phyloP scores from a whole-genome alignment of 53 echinoderm and acorn worm species.

The Temnopleurus reevesii region DNA sequence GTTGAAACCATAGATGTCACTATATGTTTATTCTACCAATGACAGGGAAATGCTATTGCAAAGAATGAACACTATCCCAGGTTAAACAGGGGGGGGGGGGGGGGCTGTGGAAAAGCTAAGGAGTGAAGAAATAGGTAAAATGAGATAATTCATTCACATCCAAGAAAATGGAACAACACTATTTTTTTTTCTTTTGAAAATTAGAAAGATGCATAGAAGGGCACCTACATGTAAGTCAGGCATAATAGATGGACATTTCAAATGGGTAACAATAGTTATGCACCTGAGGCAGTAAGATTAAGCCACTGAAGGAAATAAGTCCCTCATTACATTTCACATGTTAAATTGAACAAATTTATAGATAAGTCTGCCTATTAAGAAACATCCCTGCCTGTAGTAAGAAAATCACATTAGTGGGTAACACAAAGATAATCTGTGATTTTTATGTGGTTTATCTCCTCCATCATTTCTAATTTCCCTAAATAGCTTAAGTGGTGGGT shows the following conservation, averaged over 20 bases:
- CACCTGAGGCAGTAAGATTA: no score
- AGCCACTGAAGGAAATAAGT: no score
- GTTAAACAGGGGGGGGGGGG: not conserved
- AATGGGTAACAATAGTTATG: no score
- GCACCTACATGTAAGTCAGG: no score
- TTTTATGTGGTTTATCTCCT: constrained; percentile 35
- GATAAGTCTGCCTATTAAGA: not conserved
- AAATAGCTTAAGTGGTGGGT: constrained; percentile 5
- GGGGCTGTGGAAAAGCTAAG: not conserved
- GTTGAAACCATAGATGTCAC: constrained; percentile 19
- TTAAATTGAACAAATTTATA: no score
- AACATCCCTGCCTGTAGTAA: not conserved
- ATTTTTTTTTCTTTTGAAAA: no score
- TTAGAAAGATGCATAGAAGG: no score
- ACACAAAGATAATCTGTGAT: constrained; percentile 12
- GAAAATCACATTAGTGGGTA: constrained; percentile 40
- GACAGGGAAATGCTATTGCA: not conserved
- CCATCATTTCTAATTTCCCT: constrained; percentile 44
- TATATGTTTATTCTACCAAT: constrained; percentile 17
- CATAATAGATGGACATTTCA: no score
- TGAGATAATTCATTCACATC: no score
- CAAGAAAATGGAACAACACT: no score
- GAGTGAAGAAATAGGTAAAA: no score
- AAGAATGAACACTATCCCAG: not conserved
- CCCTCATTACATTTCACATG: no score